Percentiles rank a stretch among this genome's conserved stretches.
phyloP scores from a whole-genome alignment of 1,140 invertebrate species.

The Danaus melanippus region DNA sequence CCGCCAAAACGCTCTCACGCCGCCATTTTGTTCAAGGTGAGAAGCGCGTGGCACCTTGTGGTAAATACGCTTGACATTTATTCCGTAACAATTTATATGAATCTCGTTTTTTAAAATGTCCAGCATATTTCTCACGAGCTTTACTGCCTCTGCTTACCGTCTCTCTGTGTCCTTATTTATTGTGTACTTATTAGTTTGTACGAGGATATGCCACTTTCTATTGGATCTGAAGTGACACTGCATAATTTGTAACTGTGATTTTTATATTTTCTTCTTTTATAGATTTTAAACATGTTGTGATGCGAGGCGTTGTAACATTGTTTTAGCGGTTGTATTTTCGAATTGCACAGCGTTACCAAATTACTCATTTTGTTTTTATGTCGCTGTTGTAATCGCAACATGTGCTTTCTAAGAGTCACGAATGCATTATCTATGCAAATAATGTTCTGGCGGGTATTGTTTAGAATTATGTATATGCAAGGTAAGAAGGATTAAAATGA shows the following conservation, averaged over 20 bases:
- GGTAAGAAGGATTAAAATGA: conserved; percentile 50
- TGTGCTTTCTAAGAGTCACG: conserved; percentile 43
- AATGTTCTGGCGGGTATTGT: conserved; percentile 48
- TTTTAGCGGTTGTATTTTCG: conserved; percentile 21
- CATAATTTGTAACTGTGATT: conserved; percentile 72
- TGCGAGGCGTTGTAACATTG: conserved; percentile 39
- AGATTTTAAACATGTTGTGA: conserved; percentile 68
- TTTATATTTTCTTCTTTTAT: conserved; percentile 66
- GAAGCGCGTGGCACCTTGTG: conserved; percentile 52
- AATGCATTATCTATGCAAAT: conserved; percentile 30
- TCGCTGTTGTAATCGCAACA: conserved; percentile 53
- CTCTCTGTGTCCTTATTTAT: conserved; percentile 66
- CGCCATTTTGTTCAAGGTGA: conserved; percentile 70
- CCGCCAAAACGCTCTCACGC: conserved; percentile 60
- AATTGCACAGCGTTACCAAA: conserved; percentile 40
- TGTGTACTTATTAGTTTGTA: conserved; percentile 67
- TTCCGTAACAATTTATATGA: not conserved
- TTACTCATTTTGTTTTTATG: conserved; percentile 34
- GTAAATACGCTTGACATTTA: conserved; percentile 49
- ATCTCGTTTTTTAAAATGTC: not conserved
- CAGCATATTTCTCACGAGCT: conserved; percentile 52
- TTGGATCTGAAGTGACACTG: conserved; percentile 66
- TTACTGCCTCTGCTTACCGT: conserved; percentile 60
- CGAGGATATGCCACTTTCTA: conserved; percentile 57
- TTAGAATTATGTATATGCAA: conserved; percentile 43